Conservation (phyloP, 92 coral and sea anemone genomes). For the Umimayanthus kanabou region DNA sequence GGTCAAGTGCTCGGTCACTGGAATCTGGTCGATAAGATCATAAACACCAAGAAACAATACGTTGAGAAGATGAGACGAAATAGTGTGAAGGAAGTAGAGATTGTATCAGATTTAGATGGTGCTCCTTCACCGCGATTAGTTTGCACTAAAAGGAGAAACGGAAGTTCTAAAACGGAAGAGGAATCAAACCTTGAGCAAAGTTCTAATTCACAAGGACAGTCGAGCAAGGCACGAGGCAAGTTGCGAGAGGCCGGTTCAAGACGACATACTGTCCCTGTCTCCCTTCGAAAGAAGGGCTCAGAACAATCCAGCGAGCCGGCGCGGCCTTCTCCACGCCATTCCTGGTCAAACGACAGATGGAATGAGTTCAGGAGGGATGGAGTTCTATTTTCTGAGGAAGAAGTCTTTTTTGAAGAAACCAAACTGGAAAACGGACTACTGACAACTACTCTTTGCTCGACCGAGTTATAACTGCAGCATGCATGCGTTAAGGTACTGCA, state of each 20-base stretch:
- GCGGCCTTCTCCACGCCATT: slow-evolving; percentile 5
- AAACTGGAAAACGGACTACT: slow-evolving; percentile 28
- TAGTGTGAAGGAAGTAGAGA: neutral
- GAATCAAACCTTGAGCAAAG: neutral
- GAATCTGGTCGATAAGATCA: slow-evolving; percentile 7
- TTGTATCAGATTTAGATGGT: neutral
- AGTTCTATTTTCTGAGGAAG: neutral
- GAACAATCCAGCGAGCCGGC: neutral
- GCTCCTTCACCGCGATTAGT: slow-evolving; percentile 5
- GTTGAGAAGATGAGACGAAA: neutral
- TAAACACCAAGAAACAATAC: neutral
- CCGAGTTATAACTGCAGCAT: slow-evolving; percentile 7
- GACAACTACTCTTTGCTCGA: slow-evolving; percentile 28
- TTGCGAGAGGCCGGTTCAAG: slow-evolving; percentile 4
- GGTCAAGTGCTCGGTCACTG: slow-evolving; percentile 18
- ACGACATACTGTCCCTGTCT: neutral
- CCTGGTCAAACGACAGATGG: slow-evolving; percentile 43
- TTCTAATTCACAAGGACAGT: neutral
- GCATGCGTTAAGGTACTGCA: neutral
- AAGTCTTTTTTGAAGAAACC: slow-evolving; percentile 30
- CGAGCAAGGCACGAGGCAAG: neutral
- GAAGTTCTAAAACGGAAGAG: neutral
- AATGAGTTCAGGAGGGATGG: slow-evolving; percentile 12
- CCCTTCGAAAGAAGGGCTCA: neutral
- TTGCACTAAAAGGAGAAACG: neutral